Conservation (phyloP, 1,140 invertebrate species). For the Neelides sp. region DNA sequence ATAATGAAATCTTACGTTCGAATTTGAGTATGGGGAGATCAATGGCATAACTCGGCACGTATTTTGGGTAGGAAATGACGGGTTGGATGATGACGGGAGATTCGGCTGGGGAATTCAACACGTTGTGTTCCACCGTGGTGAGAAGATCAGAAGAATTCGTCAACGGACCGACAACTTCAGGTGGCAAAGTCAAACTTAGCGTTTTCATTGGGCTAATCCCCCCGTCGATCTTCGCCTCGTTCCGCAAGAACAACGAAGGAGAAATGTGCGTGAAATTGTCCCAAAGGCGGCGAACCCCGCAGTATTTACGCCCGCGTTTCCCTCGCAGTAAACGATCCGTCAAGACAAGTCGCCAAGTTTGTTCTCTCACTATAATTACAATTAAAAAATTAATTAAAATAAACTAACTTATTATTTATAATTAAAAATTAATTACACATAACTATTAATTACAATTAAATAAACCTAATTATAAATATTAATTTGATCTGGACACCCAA, state of each 20-base stretch:
- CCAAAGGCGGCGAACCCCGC: slow-evolving; percentile 17
- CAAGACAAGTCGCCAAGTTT: slow-evolving; percentile 18
- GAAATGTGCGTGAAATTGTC: slow-evolving; percentile 1
- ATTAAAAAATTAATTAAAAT: background rate
- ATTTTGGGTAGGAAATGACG: slow-evolving; percentile 24
- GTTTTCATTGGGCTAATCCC: slow-evolving; percentile 4
- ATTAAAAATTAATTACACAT: background rate
- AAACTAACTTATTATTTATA: background rate
- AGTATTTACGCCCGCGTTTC: slow-evolving; percentile 3
- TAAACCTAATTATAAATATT: slow-evolving; percentile 1
- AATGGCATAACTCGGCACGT: slow-evolving; percentile 24
- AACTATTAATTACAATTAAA: background rate
- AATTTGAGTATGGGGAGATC: no score
- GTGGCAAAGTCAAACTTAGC: slow-evolving; percentile 11
- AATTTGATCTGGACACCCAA: background rate
- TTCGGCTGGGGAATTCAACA: background rate
- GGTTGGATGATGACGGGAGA: slow-evolving; percentile 8
- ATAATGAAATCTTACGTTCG: no score
- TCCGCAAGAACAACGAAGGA: no score
- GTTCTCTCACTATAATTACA: slow-evolving; percentile 15
- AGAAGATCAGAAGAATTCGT: slow-evolving; percentile 13
- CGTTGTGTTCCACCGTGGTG: slow-evolving; percentile 6
- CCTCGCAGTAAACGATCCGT: slow-evolving; percentile 18
- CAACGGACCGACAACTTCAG: background rate
- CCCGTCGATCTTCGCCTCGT: slow-evolving; percentile 7